Base-by-base conservation (phyloP, 2,797 vertebrate species). In the Serranus cabrilla region DNA sequence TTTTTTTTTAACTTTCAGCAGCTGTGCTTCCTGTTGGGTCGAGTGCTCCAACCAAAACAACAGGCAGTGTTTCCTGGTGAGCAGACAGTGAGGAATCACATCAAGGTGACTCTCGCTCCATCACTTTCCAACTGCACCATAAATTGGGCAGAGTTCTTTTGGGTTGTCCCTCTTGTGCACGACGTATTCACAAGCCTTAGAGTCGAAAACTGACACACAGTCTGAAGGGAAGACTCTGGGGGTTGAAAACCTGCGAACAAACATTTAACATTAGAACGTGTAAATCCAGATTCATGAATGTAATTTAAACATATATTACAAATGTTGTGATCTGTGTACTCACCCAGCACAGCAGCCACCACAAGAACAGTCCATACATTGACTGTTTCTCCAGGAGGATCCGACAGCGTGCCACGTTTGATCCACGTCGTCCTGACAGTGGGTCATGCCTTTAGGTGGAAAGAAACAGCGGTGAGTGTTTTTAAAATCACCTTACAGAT, bases 181-280 rank as follows among this genome's bases (percentile, higher is more conserved):
- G 1, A 56, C 23, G 78, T 84, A 94, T 75, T 39, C 0, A 69
- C 94, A 95, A 7, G 17, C 9, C 0, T 2, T 0, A 0, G 17
- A 0, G 68, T 94, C 72, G 74, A 94, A 92, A 50, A 89, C 87
- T 61, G 82, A 74, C 55, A 68, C 78, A 55, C 94, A 95, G 52
- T 92, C 91, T 0, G 47, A 21, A 5, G 93, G 79, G 37, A 84
- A 42, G 0, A 0, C 0, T 0, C 0, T 0, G 2, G 87, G 84
- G 2, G 12, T 86, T 7, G 0, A 0, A 77, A 49, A 93, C 43
- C 93, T 94, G 88, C 52, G 87, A 40, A 65, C 0, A 65, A 49
- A 55, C 51, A 49, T 9, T 40, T 11, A 63, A 42, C 13, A 46
- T 7, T 11, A 25, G 5, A 45, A 58, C 13, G 43, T 17, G 17